phyloP scores from a whole-genome alignment of 2,797 vertebrate genomes.

The Balearica regulorum region DNA sequence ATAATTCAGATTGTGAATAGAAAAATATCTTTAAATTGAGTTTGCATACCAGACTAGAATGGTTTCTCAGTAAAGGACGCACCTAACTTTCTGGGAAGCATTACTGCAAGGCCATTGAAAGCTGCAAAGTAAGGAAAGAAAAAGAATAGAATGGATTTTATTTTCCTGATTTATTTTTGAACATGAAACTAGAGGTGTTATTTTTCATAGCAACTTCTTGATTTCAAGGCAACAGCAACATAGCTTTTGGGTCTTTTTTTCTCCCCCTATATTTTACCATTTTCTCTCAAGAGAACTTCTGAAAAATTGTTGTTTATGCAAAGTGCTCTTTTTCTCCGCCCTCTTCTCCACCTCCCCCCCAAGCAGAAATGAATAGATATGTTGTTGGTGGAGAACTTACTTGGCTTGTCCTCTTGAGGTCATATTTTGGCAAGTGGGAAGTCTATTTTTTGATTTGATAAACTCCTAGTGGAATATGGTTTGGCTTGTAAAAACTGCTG shows the following conservation, averaged over 20 bases:
- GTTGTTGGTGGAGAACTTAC: conserved; percentile 31
- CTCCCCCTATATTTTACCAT: background rate
- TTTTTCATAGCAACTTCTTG: background rate
- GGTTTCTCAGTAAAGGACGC: background rate
- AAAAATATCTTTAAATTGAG: background rate
- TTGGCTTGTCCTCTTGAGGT: conserved; percentile 35
- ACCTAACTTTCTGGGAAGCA: background rate
- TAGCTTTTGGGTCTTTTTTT: background rate
- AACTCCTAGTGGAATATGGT: conserved; percentile 32
- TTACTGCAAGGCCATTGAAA: background rate
- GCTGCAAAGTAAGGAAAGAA: background rate
- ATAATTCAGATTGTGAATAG: background rate
- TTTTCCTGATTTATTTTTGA: conserved; percentile 5
- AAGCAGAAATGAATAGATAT: conserved; percentile 27
- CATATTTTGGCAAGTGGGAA: conserved; percentile 12
- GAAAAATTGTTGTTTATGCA: conserved; percentile 7
- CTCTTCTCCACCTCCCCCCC: background rate
- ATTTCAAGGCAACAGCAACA: background rate
- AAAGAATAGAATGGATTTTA: background rate
- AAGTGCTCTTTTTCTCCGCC: background rate
- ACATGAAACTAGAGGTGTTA: background rate
- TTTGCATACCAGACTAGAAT: background rate
- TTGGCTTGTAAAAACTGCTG: conserved; percentile 5
- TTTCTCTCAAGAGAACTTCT: conserved; percentile 17
- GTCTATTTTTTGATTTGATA: conserved; percentile 41